Evolutionary conservation across 2,888 invertebrate species (phyloP).

Genomic region (Tenodera sinensis): DNA sequence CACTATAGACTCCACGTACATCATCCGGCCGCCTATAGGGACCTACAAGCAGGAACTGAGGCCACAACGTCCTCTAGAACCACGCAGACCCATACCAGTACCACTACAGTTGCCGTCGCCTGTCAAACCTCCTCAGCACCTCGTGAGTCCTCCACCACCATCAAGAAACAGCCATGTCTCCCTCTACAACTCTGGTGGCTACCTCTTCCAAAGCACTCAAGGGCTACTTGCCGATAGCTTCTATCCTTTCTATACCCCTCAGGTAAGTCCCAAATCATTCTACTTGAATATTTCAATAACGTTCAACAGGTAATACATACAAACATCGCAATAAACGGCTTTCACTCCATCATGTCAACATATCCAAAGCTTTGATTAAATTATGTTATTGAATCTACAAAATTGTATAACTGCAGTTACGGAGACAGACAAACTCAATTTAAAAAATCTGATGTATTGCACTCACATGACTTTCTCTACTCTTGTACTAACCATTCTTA

Average conservation of each 20-base stretch:
- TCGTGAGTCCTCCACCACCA: background rate
- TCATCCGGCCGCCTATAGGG: slow-evolving; percentile 47
- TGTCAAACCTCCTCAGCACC: background rate
- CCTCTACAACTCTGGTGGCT: background rate
- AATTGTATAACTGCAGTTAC: no score
- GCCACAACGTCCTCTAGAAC: background rate
- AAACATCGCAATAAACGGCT: no score
- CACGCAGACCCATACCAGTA: slow-evolving; percentile 12
- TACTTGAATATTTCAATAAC: no score
- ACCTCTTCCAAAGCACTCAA: slow-evolving; percentile 14
- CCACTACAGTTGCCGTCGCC: slow-evolving; percentile 13
- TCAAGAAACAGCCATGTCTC: background rate
- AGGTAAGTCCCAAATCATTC: background rate
- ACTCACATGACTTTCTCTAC: no score
- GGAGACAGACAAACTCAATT: no score
- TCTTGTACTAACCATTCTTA: no score
- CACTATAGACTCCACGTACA: slow-evolving; percentile 57
- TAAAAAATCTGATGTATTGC: no score
- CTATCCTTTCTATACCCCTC: slow-evolving; percentile 26
- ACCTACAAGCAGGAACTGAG: slow-evolving; percentile 24
- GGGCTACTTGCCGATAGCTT: slow-evolving; percentile 22
- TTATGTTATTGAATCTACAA: no score
- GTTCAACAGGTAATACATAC: no score
- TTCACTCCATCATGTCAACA: no score
- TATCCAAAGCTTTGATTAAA: no score